Conservation (phyloP, 2,888 invertebrate genomes). For the Allophyes oxyacanthae region DNA sequence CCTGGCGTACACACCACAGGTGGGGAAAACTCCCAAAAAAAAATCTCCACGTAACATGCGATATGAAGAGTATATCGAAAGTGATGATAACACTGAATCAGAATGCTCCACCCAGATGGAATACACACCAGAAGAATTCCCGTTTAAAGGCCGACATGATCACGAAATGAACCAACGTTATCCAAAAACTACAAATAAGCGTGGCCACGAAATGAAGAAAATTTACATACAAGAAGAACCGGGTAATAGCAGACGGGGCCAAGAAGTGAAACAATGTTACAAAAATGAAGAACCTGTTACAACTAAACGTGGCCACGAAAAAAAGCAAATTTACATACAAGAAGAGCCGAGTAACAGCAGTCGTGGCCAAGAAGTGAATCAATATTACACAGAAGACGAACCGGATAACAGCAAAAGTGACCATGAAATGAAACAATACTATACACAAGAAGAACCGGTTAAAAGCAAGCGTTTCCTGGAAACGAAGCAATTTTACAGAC, state of each 20-base stretch:
- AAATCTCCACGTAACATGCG: slow-evolving; percentile 8
- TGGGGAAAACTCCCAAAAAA: slow-evolving; percentile 6
- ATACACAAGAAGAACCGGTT: background rate
- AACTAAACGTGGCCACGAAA: background rate
- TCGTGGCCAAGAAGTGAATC: too few relatives aligned
- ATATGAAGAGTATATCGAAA: slow-evolving; percentile 27
- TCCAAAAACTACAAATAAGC: background rate
- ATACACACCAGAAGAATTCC: too few relatives aligned
- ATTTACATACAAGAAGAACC: too few relatives aligned
- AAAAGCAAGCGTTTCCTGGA: background rate
- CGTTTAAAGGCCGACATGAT: too few relatives aligned
- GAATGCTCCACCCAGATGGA: background rate
- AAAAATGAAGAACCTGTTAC: background rate
- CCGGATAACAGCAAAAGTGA: too few relatives aligned
- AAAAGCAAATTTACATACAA: too few relatives aligned
- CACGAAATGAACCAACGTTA: background rate
- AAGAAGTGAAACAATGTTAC: too few relatives aligned
- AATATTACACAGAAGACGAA: too few relatives aligned
- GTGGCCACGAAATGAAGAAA: background rate
- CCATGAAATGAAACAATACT: background rate
- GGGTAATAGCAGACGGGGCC: too few relatives aligned
- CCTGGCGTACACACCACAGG: background rate
- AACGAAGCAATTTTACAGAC: background rate
- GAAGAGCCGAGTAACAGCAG: too few relatives aligned
- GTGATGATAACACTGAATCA: background rate